Evolutionary conservation across 2,888 invertebrate species (phyloP).

Genomic region (Adelphocoris suturalis): DNA sequence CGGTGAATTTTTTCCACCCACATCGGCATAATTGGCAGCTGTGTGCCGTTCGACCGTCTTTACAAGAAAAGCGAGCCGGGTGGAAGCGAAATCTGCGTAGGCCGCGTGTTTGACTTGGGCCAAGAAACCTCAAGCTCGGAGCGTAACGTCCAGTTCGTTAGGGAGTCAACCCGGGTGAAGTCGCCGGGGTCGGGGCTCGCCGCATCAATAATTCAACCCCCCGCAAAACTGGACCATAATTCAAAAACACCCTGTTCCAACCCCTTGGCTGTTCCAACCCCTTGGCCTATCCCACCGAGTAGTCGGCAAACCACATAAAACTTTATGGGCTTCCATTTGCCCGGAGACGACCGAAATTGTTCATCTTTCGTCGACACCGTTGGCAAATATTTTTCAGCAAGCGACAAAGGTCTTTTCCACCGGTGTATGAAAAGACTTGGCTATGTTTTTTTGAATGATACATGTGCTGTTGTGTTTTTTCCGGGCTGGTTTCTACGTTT

Average conservation of each 20-base stretch:
- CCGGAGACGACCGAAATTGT: background rate
- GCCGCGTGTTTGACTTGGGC: background rate
- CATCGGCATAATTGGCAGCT: too few species aligned
- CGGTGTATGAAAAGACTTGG: too few species aligned
- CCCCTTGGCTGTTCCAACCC: background rate
- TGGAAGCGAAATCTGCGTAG: background rate
- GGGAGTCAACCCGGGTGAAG: background rate
- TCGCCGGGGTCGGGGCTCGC: slow-evolving; percentile 2
- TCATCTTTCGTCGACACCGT: background rate
- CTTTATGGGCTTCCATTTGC: slow-evolving; percentile 15
- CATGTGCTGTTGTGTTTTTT: too few species aligned
- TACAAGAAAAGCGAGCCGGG: too few species aligned
- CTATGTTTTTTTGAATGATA: too few species aligned
- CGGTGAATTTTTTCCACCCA: too few species aligned
- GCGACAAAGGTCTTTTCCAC: too few species aligned
- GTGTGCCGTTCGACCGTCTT: too few species aligned
- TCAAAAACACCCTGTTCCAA: slow-evolving; percentile 28
- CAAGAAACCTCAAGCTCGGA: background rate
- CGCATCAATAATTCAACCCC: slow-evolving; percentile 21
- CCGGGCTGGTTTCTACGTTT: too few species aligned
- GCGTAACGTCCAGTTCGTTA: slow-evolving; percentile 9
- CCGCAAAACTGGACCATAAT: background rate
- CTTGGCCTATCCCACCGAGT: background rate
- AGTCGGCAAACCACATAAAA: slow-evolving; percentile 14
- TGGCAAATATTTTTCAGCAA: too few species aligned